Percentiles rank a stretch among this genome's conserved stretches.
phyloP scores from a whole-genome alignment of 2,113 vertebrate species.

The Aptenodytes patagonicus region DNA sequence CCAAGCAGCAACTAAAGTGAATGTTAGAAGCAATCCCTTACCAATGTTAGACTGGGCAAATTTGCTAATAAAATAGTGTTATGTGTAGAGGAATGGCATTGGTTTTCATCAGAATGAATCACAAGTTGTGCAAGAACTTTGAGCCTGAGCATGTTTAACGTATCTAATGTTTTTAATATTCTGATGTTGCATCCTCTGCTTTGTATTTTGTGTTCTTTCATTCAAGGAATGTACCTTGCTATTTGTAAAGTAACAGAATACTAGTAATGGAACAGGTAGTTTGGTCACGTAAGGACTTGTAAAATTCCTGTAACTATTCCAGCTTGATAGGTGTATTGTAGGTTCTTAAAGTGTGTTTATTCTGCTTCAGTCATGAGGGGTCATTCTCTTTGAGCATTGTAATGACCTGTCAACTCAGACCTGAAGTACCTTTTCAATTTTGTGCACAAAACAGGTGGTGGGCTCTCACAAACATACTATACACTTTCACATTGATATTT shows the following conservation, averaged over 20 bases:
- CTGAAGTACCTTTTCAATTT: neutral
- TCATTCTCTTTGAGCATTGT: neutral
- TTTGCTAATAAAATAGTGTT: neutral
- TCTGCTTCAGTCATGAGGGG: neutral
- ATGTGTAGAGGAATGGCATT: neutral
- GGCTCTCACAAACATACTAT: neutral
- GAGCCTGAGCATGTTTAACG: neutral
- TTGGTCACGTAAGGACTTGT: neutral
- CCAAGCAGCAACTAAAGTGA: neutral
- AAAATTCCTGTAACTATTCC: neutral
- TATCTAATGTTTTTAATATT: neutral
- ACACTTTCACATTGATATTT: neutral
- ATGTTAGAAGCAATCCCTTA: neutral
- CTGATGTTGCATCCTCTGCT: neutral
- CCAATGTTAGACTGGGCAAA: neutral
- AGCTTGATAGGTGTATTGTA: neutral
- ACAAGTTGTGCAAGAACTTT: neutral
- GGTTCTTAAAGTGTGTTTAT: neutral
- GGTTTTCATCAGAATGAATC: neutral
- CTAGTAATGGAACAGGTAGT: neutral
- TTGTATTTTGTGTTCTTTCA: neutral
- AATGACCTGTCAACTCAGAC: neutral
- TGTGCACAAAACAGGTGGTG: neutral
- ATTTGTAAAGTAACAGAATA: neutral
- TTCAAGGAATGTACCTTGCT: neutral